Evolutionary conservation across 2,888 invertebrate species (phyloP).

Genomic region (Machimus atricapillus): DNA sequence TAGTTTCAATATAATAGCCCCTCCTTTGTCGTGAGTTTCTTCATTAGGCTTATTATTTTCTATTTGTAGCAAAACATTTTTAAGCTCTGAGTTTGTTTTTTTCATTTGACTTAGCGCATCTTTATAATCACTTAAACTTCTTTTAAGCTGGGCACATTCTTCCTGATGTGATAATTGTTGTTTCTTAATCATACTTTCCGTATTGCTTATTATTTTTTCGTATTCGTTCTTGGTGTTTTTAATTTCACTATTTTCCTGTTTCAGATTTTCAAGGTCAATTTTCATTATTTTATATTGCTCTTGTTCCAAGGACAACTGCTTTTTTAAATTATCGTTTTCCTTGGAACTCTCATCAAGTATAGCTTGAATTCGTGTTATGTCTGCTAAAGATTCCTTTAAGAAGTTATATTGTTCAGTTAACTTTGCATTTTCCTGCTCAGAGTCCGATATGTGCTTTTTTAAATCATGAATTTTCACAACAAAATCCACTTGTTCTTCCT

Average conservation of each 20-base stretch:
- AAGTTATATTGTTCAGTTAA: not conserved
- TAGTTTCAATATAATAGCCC: not conserved
- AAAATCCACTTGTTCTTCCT: slow-evolving; percentile 22
- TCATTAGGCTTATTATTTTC: not conserved
- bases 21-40: not conserved
- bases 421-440: not conserved
- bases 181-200: not conserved
- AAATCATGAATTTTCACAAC: not conserved
- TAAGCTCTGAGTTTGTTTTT: not conserved
- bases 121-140: not conserved
- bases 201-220: not conserved
- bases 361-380: not conserved
- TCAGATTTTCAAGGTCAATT: not conserved
- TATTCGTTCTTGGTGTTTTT: not conserved
- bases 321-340: not conserved
- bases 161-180: not conserved
- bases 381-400: not conserved
- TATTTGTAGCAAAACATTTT: not conserved
- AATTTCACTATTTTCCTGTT: not conserved
- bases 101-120: not conserved
- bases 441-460: not conserved
- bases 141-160: not conserved
- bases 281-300: not conserved
- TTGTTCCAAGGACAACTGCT: not conserved
- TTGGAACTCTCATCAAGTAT: not conserved